Evolutionary conservation across 2,797 vertebrate genomes (phyloP), one percentile per base, ranked within the genome.

Genomic region (Hyperoplus immaculatus): DNA sequence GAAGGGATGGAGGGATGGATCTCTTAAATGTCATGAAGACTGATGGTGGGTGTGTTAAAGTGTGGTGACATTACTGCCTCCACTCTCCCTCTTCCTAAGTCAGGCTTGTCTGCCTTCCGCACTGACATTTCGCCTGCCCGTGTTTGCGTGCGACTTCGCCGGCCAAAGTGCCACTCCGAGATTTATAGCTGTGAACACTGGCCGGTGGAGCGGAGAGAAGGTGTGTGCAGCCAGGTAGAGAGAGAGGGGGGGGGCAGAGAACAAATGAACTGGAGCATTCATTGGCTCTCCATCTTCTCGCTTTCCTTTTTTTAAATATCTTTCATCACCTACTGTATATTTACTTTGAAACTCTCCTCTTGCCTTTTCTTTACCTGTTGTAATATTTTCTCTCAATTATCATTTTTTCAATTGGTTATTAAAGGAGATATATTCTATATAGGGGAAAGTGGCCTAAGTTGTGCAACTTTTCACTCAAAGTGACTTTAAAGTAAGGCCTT

Each of bases 1-100:
- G 64, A 55, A 29, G 72, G 88, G 85, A 76, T 69, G 1, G 53
- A 71, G 81, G 82, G 81, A 81, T 78, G 70, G 82, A 88, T 92
- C 87, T 90, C 87, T 89, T 91, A 92, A 94, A 94, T 93, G 92
- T 91, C 92, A 93, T 51, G 78, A 92, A 90, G 92, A 93, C 83
- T 84, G 92, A 93, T 93, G 90, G 90, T 8, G 77, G 76, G 68
- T 82, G 88, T 82, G 84, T 87, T 90, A 90, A 91, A 93, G 91
- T 92, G 92, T 89, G 91, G 90, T 90, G 94, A 93, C 93, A 94
- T 94, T 93, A 93, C 90, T 82, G 90, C 88, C 87, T 92, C 86
- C 36, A 38, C 88, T 87, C 90, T 89, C 80, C 84, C 78, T 88
- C 89, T 89, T 89, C 87, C 90, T 80, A 88, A 87, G 92, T 93